Evolutionary conservation across 2,113 vertebrate genomes (phyloP), one percentile per base, ranked within the genome.

Genomic region (Haemorhous mexicanus): DNA sequence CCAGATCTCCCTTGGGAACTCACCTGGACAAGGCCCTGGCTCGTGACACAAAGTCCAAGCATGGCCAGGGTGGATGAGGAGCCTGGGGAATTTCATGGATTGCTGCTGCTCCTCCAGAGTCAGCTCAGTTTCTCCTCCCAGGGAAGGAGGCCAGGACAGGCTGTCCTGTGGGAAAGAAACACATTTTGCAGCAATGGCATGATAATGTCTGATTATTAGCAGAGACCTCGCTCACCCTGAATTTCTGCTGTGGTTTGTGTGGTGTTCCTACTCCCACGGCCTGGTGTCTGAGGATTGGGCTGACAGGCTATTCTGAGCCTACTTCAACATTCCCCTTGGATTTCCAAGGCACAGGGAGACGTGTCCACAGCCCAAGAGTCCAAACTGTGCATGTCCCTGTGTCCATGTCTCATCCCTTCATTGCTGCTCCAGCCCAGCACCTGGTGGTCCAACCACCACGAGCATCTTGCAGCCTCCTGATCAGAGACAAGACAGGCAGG

Each of bases 211-310:
- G 62, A 50, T 89, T 64, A 89, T 91, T 95, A 94, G 56, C 81
- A 86, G 59, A 77, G 89, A 84, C 44, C 53, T 75, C 11, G 10
- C n/a, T 84, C 69, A 47, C 66, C 30, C 47, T 15, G 72, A 81
- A 47, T 44, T 73, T 77, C 46, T 72, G 74, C 66, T 66, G 87
- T 87, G 87, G 95, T 96, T 91, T 93, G 41, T 39, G 81, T 76
- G 82, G 52, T 73, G 70, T 64, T 87, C 50, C 90, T 59, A 68
- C 58, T 83, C 56, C 52, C 74, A 37, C 59, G 53, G 62, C 47
- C 6, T 50, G 61, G 30, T 74, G 77, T 33, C 69, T 82, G 77
- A 46, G 81, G 73, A 67, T 72, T 67, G 82, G 73, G 52, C 87
- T 94, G 77, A 84, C 50, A 50, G 23, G 35, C 32, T 93, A 6